A percentile compares a stretch with the other conserved stretches of the same genome.
These are phyloP conservation scores for Bradypodion pumilum DNA, from an alignment of 2,797 vertebrate genomes.

Conservation along the genomic window DNA sequence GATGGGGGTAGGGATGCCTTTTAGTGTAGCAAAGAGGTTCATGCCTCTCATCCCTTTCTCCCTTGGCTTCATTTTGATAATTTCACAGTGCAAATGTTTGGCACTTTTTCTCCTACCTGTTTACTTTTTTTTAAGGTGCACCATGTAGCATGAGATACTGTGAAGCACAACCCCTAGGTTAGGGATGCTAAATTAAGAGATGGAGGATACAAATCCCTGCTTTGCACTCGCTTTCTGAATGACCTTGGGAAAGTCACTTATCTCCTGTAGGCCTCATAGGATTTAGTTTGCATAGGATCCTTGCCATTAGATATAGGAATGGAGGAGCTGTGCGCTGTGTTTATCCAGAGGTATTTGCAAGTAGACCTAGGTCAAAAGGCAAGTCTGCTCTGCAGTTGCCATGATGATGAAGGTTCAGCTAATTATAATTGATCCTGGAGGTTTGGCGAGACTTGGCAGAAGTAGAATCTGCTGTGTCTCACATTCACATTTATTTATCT, in stretches of 20 bases:
- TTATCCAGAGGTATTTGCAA: neutral
- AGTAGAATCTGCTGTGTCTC: conserved; percentile 28
- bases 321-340: neutral
- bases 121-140: neutral
- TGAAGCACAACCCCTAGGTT: neutral
- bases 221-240: conserved; percentile 9
- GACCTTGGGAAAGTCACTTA: conserved; percentile 34
- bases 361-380: neutral
- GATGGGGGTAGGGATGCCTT: neutral
- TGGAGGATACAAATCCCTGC: neutral
- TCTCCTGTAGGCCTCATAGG: neutral
- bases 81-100: neutral
- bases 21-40: neutral
- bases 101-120: neutral
- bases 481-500: neutral
- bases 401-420: neutral
- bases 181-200: neutral
- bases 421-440: neutral
- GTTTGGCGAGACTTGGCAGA: neutral
- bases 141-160: neutral
- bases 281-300: neutral
- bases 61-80: neutral
- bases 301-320: neutral
- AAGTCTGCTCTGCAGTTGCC: neutral
- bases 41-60: neutral